Base-by-base conservation (phyloP, 1,140 invertebrate species). In the Drosophila saltans region DNA sequence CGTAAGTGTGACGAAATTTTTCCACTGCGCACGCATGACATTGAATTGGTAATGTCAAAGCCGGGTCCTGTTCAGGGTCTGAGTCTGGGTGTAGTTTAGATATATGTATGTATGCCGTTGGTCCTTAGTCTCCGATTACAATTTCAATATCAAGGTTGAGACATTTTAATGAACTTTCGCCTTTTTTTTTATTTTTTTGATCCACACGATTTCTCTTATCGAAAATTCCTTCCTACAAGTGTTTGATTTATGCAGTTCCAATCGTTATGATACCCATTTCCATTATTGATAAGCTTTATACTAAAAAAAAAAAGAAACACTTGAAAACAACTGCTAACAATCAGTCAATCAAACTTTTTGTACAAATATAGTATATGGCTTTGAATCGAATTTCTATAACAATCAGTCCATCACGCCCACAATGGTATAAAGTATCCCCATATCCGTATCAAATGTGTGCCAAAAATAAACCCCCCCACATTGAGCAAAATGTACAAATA, bases 221-320 rank as follows among this genome's bases (percentile, higher is more conserved):
- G n/a, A 52, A 26, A 52, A 52, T 52, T 52, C 45, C 33, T 39
- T 39, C 33, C 33, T 59, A 59, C 57, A 59, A 58, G 57, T 59
- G 57, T 59, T 59, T 59, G 57, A 59, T 59, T 59, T 39, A 59
- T 59, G 57, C 57, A 59, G 57, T 59, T 59, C 57, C 3, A 59
- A 59, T 30, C 33, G 33, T 39, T 59, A 59, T 58, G 30, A 39
- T 59, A 21, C 57, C 52, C 33, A 59, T 39, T 59, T 59, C 57
- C 56, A 58, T 58, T 36, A 58, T 58, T 58, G 56, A 58, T 58
- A 58, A 58, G 56, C 33, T 43, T 3, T 24, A 52, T 52, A 3
- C 45, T 9, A 9, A 56, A 57, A 11, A 16, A 6, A 2, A 57
- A 57, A 6, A 2, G 36, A 57, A 30, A 1, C 56, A 59, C 57